Evolutionary conservation across 2,888 invertebrate genomes (phyloP), one percentile per base, ranked within the genome.

Genomic region (Agriotes lineatus): DNA sequence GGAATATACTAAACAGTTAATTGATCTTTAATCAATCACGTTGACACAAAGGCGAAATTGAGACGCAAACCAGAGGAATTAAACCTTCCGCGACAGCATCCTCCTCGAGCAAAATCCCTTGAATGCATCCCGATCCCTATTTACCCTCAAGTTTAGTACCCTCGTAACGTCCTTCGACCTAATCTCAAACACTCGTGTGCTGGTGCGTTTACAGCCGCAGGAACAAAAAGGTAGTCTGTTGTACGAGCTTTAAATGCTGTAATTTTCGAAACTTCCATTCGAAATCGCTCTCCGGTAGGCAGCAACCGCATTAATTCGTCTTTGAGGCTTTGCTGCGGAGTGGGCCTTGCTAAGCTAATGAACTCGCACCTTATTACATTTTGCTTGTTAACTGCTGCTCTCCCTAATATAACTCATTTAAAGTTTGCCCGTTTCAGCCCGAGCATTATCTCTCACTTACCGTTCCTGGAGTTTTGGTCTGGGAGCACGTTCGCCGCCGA

Each of bases 391-490:
- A 52, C 25, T 52, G 18, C 52, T 18, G 33, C 14, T 9, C 52
- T 19, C 33, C 3, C 33, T 52, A 33, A 33, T 52, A 52, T 52
- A 52, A 52, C 52, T 52, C 48, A 48, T 48, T 48, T 25, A 48
- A 48, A 48, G 22, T 48, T 48, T 22, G 2, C 45, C 19, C 20
- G 1, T 45, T 45, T 7, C n/a, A 45, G 19, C 12, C 6, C 1
- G n/a, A 10, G 25, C 48, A 48, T 48, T 48, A 48, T 48, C 48
- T 48, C 48, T 48, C 22, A 22, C 22, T 48, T 48, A 22, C 48
- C 22, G 22, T 14, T 48, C 48, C 48, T 20, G 18, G 12, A 48
- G 22, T 48, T 48, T 19, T 12, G 22, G 48, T 48, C 48, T 48
- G 20, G 25, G 18, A 48, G 22, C 12, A 25, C 22, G 9, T 19